These are phyloP conservation scores for Campodea augens DNA, from an alignment of 1,140 invertebrate genomes.

Conservation along the genomic window DNA sequence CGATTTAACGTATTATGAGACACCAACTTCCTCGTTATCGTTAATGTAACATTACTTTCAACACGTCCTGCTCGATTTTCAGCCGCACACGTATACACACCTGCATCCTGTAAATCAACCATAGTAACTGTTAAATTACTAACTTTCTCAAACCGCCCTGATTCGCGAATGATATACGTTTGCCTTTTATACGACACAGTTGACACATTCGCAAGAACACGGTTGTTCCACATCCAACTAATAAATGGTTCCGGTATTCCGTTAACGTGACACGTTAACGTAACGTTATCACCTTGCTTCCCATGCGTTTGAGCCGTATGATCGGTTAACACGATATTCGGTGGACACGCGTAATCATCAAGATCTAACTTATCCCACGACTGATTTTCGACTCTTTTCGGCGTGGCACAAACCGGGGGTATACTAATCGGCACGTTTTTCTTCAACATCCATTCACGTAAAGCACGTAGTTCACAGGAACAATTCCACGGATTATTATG, in stretches of 20 bases:
- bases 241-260: slow-evolving; percentile 45
- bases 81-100: slow-evolving; percentile 48
- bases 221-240: slow-evolving; percentile 30
- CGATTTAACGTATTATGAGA: slow-evolving; percentile 28
- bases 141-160: slow-evolving; percentile 18
- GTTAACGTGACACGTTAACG: slow-evolving; percentile 44
- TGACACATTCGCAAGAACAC: slow-evolving; percentile 28
- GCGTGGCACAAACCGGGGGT: slow-evolving; percentile 43
- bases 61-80: slow-evolving; percentile 55
- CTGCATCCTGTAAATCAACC: slow-evolving; percentile 45
- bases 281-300: slow-evolving; percentile 48
- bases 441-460: slow-evolving; percentile 53
- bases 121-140: slow-evolving; percentile 50
- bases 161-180: slow-evolving; percentile 28
- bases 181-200: slow-evolving; percentile 24
- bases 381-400: slow-evolving; percentile 34
- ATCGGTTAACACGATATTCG: slow-evolving; percentile 36
- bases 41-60: slow-evolving; percentile 44
- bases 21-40: slow-evolving; percentile 31
- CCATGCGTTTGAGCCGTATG: slow-evolving; percentile 31
- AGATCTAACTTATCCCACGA: slow-evolving; percentile 52
- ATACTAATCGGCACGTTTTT: slow-evolving; percentile 50
- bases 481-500: slow-evolving; percentile 64
- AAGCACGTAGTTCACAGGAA: slow-evolving; percentile 47
- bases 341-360: slow-evolving; percentile 60